Conservation (phyloP, 2,888 invertebrate genomes). For the Calephelis perditalis region DNA sequence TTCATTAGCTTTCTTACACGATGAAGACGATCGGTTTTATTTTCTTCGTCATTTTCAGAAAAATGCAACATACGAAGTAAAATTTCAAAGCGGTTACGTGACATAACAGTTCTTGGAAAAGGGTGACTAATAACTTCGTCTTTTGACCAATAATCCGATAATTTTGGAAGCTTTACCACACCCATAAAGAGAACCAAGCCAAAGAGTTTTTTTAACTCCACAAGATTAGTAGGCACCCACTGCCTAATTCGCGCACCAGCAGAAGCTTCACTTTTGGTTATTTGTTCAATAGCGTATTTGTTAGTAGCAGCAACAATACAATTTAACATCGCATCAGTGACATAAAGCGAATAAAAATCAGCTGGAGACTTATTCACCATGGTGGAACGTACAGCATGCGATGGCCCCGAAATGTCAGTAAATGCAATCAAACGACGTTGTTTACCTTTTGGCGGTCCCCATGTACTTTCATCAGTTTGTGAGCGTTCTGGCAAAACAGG, state of each 20-base stretch:
- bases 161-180: neutral
- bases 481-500: neutral
- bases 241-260: neutral
- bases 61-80: neutral
- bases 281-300: neutral
- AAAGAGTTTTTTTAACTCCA: neutral
- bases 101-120: neutral
- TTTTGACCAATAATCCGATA: neutral
- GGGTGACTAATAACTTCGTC: neutral
- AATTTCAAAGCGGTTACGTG: neutral
- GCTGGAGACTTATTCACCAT: slow-evolving; percentile 1
- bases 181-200: neutral
- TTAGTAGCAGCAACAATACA: neutral
- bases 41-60: neutral
- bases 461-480: neutral
- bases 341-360: neutral
- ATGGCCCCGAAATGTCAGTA: neutral
- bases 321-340: neutral
- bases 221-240: neutral
- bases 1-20: neutral
- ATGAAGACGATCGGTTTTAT: neutral
- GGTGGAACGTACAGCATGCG: neutral
- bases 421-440: slow-evolving; percentile 3
- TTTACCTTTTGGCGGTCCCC: slow-evolving; percentile 2
- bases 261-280: neutral